phyloP scores from a whole-genome alignment of 2,113 vertebrate genomes.

The Mystacornis crossleyi region DNA sequence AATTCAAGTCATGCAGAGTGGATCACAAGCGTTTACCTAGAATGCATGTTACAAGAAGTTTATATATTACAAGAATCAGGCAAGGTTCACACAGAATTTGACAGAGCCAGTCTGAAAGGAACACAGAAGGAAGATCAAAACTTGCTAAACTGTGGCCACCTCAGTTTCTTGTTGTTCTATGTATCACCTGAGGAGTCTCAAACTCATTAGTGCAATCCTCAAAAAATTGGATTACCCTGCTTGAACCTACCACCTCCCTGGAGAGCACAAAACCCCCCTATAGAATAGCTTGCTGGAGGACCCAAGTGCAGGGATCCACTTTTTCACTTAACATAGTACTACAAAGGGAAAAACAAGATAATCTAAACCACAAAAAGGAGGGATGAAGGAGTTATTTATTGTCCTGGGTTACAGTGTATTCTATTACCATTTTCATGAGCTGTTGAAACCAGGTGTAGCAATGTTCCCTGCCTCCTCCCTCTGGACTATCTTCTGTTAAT shows the following conservation, averaged over 20 bases:
- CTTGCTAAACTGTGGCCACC: not conserved
- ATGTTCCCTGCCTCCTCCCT: too few species aligned
- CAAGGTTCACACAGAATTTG: not conserved
- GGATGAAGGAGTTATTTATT: not conserved
- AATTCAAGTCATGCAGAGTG: not conserved
- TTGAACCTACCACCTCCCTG: not conserved
- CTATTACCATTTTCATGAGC: too few species aligned
- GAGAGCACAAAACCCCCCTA: not conserved
- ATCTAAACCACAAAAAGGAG: not conserved
- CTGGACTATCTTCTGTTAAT: too few species aligned
- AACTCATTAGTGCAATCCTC: not conserved
- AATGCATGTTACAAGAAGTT: not conserved
- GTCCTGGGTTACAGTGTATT: too few species aligned
- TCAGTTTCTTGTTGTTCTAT: not conserved
- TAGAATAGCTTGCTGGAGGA: accelerated
- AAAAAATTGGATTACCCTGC: not conserved
- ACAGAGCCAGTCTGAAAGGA: not conserved
- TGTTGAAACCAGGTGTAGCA: too few species aligned
- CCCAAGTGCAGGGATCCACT: accelerated
- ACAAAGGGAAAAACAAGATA: not conserved
- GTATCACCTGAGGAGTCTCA: not conserved
- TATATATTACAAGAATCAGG: not conserved
- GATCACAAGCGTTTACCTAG: not conserved
- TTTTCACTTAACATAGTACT: not conserved
- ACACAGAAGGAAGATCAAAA: not conserved